Evolutionary conservation across 2,888 invertebrate species (phyloP), one percentile per base, ranked within the genome.

Genomic region (Germaria angustata): DNA sequence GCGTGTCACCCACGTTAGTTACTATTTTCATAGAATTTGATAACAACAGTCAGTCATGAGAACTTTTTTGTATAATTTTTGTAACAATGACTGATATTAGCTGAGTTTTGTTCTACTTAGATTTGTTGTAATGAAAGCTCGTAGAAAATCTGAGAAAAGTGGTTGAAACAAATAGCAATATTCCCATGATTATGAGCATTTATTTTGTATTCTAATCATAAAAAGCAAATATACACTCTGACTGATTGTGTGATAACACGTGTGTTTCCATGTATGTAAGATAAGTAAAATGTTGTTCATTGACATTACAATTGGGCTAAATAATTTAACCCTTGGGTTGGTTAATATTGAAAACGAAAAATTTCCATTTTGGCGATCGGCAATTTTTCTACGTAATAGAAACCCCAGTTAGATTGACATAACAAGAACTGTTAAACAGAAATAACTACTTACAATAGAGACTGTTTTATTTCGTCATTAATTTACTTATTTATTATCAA

Each of bases 121-220:
- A 41, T 61, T 24, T 53, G 22, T 53, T 59, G 68, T 22, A 59
- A 59, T 32, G 11, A 73, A 73, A 73, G 73, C 73, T 63, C 6
- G 17, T 36, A 34, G 51, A 63, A 55, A 75, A 66, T 76, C 66
- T 49, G 49, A 49, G 57, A 66, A 68, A 76, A 76, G 68, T 68
- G 41, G 59, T 76, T 68, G 68, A 32, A 68, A 2, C 11, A 9
- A 39, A 15, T 68, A 39, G 20, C 49, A 78, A 65, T 57, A 24
- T 78, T 78, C 78, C 63, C 71, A 78, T 78, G 63, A 71, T 71
- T 39, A 5, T 6, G 28, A 34, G 15, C 15, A 34, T 13, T 22
- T 32, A 32, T n/a, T 53, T 32, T 63, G 20, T 63, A 63, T 63
- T 73, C 22, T 53, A 53, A 53, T 63, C n/a, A 39, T 20, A 53